Evolutionary conservation across 2,113 vertebrate species (phyloP).

Genomic region (Serinus canaria): DNA sequence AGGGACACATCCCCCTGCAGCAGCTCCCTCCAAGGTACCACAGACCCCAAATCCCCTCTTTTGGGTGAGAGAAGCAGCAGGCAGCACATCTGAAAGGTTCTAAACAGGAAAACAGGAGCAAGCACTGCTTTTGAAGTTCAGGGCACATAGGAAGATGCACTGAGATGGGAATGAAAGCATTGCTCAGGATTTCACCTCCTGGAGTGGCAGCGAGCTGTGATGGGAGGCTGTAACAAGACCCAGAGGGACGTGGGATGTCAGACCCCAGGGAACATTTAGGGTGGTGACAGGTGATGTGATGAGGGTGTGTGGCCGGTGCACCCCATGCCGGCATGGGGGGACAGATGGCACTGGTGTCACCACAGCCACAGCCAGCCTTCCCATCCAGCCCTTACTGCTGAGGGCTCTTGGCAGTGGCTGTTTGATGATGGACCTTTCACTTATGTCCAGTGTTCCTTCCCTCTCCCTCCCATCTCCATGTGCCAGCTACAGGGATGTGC

Average conservation of each 20-base stretch:
- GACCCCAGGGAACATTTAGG: background rate
- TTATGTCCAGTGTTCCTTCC: background rate
- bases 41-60: background rate
- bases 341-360: background rate
- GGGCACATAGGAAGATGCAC: fast-evolving
- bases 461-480: background rate
- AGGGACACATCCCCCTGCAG: fast-evolving
- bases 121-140: background rate
- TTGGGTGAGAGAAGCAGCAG: background rate
- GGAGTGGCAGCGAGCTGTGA: background rate
- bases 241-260: background rate
- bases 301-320: fast-evolving
- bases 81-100: background rate
- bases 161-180: background rate
- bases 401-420: background rate
- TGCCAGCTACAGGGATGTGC: background rate
- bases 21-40: background rate
- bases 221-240: background rate
- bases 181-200: background rate
- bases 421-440: fast-evolving
- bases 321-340: fast-evolving
- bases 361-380: background rate
- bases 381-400: background rate
- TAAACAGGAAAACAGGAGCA: background rate
- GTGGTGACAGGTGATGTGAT: background rate